Conservation (phyloP, 2,113 vertebrate genomes). For the Callorhinus ursinus region DNA sequence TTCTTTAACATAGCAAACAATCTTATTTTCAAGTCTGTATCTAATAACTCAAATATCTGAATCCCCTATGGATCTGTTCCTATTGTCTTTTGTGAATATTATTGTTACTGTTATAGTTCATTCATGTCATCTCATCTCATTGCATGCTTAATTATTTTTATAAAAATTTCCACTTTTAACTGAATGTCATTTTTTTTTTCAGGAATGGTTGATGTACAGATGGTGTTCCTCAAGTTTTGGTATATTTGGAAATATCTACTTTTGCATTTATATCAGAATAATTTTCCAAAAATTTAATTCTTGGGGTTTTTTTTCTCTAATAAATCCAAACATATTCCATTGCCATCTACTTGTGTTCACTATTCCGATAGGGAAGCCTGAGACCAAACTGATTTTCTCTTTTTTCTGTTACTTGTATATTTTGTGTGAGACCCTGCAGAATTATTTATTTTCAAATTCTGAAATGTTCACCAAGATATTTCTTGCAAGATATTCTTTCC, state of each 20-base stretch:
- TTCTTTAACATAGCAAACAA: neutral
- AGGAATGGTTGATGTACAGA: neutral
- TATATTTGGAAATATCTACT: neutral
- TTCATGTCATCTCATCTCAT: neutral
- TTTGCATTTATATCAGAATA: neutral
- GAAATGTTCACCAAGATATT: neutral
- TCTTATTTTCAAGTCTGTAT: neutral
- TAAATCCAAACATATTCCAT: neutral
- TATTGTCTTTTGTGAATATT: neutral
- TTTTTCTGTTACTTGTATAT: neutral
- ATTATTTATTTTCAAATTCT: neutral
- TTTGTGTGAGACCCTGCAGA: neutral
- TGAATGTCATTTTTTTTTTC: neutral
- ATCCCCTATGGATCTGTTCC: neutral
- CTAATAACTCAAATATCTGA: neutral
- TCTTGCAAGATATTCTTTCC: neutral
- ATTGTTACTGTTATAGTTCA: neutral
- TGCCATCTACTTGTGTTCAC: neutral
- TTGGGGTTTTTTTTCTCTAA: neutral
- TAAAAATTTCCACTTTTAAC: neutral
- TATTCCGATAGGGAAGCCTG: neutral
- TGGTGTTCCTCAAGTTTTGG: neutral
- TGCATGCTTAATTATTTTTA: neutral
- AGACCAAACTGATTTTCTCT: neutral
- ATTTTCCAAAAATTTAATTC: neutral